These are phyloP conservation scores for Rhorus exstirpatorius DNA, from an alignment of 2,888 invertebrate species.

Conservation along the genomic window DNA sequence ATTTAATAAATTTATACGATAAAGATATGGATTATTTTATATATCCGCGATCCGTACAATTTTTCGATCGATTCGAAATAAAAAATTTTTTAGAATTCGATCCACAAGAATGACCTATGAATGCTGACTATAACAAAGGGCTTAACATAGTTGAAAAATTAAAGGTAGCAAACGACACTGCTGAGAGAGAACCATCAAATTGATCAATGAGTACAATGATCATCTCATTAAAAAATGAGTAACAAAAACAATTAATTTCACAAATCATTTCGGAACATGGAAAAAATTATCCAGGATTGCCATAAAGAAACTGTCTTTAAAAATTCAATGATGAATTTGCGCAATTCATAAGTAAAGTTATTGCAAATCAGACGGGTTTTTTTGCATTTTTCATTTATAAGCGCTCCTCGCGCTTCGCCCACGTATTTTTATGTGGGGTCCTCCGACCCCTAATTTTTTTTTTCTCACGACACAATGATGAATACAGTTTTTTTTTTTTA, in stretches of 20 bases:
- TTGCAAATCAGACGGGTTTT: no score
- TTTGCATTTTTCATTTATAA: no score
- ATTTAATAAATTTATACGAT: not conserved
- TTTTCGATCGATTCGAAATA: slow-evolving; percentile 34
- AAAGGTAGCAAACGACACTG: not conserved
- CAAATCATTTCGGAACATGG: no score
- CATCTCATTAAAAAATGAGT: not conserved
- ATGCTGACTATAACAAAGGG: slow-evolving; percentile 23
- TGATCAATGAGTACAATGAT: not conserved
- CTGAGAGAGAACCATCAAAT: slow-evolving; percentile 2
- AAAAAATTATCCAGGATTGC: no score
- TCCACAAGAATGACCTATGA: slow-evolving; percentile 20
- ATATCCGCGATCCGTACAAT: slow-evolving; percentile 17
- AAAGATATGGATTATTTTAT: slow-evolving; percentile 42
- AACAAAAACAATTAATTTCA: not conserved
- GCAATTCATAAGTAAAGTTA: no score
- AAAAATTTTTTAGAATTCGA: slow-evolving; percentile 32
- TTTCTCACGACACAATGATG: no score
- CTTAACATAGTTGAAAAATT: not conserved
- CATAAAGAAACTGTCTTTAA: no score
- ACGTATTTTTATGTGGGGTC: no score
- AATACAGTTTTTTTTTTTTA: no score
- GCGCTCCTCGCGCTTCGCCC: no score
- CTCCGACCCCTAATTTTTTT: no score
- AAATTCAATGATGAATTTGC: no score